Evolutionary conservation across 2,888 invertebrate species (phyloP).

Genomic region (Drosophila prostipennis): DNA sequence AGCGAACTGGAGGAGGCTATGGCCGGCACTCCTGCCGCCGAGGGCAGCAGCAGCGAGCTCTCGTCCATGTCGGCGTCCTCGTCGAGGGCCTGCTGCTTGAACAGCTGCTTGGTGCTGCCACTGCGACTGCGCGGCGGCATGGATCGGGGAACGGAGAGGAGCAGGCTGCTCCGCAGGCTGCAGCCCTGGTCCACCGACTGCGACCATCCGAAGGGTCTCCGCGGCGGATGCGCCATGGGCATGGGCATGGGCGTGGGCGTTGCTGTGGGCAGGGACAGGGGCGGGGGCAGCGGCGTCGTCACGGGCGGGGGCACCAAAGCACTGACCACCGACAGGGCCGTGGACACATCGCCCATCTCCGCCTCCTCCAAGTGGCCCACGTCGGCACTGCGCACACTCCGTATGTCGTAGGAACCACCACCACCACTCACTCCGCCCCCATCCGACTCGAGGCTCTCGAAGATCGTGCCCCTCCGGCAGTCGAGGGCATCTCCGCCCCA

Average conservation of each 20-base stretch:
- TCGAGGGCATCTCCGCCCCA: slow-evolving; percentile 82
- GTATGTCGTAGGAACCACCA: slow-evolving; percentile 69
- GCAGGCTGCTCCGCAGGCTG: slow-evolving; percentile 66
- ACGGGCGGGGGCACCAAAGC: slow-evolving; percentile 39
- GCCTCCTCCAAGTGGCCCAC: slow-evolving; percentile 50
- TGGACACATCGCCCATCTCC: slow-evolving; percentile 26
- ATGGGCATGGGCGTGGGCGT: slow-evolving; percentile 9
- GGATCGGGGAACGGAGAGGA: slow-evolving; percentile 82
- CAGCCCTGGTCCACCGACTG: slow-evolving; percentile 82
- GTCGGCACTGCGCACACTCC: slow-evolving; percentile 82
- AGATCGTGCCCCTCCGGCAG: slow-evolving; percentile 83
- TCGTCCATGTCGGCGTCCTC: slow-evolving; percentile 85
- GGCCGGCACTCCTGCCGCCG: slow-evolving; percentile 9
- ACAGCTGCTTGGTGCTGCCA: slow-evolving; percentile 86
- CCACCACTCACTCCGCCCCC: slow-evolving; percentile 30
- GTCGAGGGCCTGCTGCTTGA: slow-evolving; percentile 86
- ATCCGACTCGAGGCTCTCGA: slow-evolving; percentile 84
- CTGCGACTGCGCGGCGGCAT: slow-evolving; percentile 84
- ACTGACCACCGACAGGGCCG: slow-evolving; percentile 51
- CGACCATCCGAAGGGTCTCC: slow-evolving; percentile 81
- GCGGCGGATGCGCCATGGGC: slow-evolving; percentile 22
- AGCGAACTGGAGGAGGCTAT: slow-evolving; percentile 17
- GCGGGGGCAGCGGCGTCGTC: slow-evolving; percentile 28
- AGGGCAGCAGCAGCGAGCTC: slow-evolving; percentile 84
- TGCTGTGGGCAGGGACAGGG: slow-evolving; percentile 33